Percentiles rank a stretch among this genome's conserved stretches.
phyloP scores from a whole-genome alignment of 2,113 vertebrate genomes.

The Pholis gunnellus region DNA sequence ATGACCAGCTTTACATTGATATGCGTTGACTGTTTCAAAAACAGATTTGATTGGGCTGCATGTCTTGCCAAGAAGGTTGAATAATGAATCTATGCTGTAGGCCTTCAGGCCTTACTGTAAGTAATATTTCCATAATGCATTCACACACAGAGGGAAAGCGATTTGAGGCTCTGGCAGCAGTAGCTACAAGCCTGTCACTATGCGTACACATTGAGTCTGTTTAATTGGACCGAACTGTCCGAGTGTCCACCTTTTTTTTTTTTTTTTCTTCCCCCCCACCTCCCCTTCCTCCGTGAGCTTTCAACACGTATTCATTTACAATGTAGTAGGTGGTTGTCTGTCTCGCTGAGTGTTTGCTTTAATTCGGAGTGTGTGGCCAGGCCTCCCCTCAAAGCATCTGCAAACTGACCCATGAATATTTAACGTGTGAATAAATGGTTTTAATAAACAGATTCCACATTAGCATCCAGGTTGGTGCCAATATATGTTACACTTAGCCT shows the following conservation, averaged over 20 bases:
- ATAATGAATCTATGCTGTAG: conserved; percentile 55
- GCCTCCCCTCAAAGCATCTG: conserved; percentile 38
- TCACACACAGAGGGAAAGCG: conserved; percentile 21
- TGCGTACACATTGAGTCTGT: conserved; percentile 21
- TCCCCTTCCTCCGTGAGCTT: conserved; percentile 28
- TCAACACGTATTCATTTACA: conserved; percentile 64
- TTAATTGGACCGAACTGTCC: conserved; percentile 56
- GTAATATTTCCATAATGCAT: conserved; percentile 31
- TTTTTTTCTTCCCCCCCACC: background rate
- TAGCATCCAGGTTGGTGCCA: conserved; percentile 28
- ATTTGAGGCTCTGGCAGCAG: conserved; percentile 41
- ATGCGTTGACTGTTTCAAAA: conserved; percentile 39
- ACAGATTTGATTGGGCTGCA: conserved; percentile 27
- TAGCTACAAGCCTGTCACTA: conserved; percentile 51
- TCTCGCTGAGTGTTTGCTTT: conserved; percentile 35
- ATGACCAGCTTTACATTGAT: conserved; percentile 20
- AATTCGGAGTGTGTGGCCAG: conserved; percentile 33
- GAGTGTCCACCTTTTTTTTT: conserved; percentile 22
- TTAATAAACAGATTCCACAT: conserved; percentile 51
- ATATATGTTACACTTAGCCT: conserved; percentile 1
- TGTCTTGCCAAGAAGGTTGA: conserved; percentile 30
- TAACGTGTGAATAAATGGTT: conserved; percentile 52
- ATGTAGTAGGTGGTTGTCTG: conserved; percentile 42
- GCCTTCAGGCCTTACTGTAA: conserved; percentile 12
- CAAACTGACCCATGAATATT: conserved; percentile 59